phyloP scores from a whole-genome alignment of 1,140 invertebrate species.

The Drosophila erecta region DNA sequence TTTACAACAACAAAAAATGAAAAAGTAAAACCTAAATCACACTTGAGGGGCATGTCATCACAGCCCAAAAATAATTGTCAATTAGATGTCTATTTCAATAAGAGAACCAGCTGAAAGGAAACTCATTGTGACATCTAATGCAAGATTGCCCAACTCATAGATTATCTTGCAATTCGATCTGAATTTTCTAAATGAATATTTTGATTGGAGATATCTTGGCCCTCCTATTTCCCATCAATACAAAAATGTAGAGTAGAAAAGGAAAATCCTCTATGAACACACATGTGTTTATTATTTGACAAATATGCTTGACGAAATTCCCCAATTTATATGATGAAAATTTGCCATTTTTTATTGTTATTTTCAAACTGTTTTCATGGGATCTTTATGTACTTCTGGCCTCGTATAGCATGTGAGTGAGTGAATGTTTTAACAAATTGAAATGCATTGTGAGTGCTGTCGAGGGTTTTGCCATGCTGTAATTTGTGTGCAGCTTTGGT shows the following conservation, averaged over 20 bases:
- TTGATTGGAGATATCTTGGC: constrained; percentile 6
- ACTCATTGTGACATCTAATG: background rate
- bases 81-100: constrained; percentile 7
- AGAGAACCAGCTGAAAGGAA: background rate
- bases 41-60: background rate
- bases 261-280: constrained; percentile 15
- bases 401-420: constrained; percentile 6
- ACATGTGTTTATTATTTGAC: constrained; percentile 19
- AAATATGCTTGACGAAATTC: constrained; percentile 43
- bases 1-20: too few relatives aligned
- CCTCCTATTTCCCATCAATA: background rate
- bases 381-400: constrained; percentile 19
- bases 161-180: constrained; percentile 22
- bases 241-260: constrained; percentile 16
- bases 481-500: constrained; percentile 42
- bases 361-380: constrained; percentile 17
- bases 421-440: constrained; percentile 63
- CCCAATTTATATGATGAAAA: constrained; percentile 27
- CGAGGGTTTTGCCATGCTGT: constrained; percentile 17
- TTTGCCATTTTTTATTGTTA: background rate
- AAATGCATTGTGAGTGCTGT: constrained; percentile 66
- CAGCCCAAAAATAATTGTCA: constrained; percentile 4
- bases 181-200: constrained; percentile 17
- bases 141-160: background rate
- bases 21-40: too few relatives aligned